A percentile compares a stretch with the other conserved stretches of the same genome.
Conservation (phyloP, 1,140 invertebrate genomes). For the Leptinotarsa lineolata region DNA sequence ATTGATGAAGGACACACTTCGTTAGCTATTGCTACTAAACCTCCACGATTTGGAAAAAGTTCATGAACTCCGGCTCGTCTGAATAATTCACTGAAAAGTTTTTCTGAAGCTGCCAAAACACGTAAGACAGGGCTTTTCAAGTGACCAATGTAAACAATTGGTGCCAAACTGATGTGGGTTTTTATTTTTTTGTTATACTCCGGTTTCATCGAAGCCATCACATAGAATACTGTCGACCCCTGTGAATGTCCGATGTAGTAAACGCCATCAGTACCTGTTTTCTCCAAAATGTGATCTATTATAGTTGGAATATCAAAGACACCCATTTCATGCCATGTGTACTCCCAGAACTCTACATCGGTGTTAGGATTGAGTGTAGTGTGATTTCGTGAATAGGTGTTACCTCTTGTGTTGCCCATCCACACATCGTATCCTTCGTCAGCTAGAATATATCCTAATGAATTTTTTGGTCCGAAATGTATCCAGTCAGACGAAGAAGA, state of each 20-base stretch:
- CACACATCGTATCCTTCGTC: slow-evolving; percentile 78
- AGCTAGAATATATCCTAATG: slow-evolving; percentile 67
- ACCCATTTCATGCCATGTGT: slow-evolving; percentile 67
- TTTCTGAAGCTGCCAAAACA: slow-evolving; percentile 34
- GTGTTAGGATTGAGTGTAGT: slow-evolving; percentile 52
- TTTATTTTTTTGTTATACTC: slow-evolving; percentile 70
- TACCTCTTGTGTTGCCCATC: slow-evolving; percentile 72
- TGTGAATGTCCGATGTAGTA: slow-evolving; percentile 62
- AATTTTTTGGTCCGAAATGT: slow-evolving; percentile 65
- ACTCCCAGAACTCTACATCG: slow-evolving; percentile 69
- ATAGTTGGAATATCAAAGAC: slow-evolving; percentile 70
- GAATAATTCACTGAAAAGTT: slow-evolving; percentile 15
- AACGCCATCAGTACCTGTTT: slow-evolving; percentile 54
- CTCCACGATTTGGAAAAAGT: not conserved
- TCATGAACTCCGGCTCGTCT: not conserved
- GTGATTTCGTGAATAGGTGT: slow-evolving; percentile 62
- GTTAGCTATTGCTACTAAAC: not conserved
- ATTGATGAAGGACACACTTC: not conserved
- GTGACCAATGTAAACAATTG: slow-evolving; percentile 63
- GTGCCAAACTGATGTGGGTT: slow-evolving; percentile 69
- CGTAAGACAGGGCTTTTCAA: slow-evolving; percentile 59
- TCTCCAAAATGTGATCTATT: slow-evolving; percentile 63
- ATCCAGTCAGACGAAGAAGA: slow-evolving; percentile 70
- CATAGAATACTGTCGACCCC: slow-evolving; percentile 63
- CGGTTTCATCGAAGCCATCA: slow-evolving; percentile 60